Percentiles rank a stretch among this genome's conserved stretches.
Conservation (phyloP, 2,113 vertebrate genomes). For the Regulus satrapa region DNA sequence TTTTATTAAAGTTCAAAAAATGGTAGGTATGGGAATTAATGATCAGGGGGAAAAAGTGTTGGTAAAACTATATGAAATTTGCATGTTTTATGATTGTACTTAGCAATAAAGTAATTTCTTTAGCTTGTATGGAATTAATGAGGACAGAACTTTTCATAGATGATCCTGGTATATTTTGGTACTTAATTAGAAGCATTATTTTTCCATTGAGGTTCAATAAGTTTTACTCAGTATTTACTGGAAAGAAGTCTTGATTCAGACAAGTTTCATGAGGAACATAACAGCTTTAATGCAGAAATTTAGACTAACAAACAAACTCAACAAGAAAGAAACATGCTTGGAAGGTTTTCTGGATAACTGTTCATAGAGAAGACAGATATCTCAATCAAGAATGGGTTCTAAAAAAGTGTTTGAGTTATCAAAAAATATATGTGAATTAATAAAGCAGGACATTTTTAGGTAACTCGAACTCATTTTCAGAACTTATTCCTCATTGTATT, state of each 20-base stretch:
- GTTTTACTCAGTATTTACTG: neutral
- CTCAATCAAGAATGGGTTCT: neutral
- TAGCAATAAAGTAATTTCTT: neutral
- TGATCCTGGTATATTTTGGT: neutral
- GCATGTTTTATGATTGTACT: neutral
- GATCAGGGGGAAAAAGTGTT: neutral
- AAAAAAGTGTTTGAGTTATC: neutral
- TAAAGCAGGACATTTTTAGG: neutral
- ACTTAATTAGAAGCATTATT: neutral
- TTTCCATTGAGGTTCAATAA: neutral
- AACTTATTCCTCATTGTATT: neutral
- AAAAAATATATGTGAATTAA: neutral
- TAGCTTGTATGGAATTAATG: neutral
- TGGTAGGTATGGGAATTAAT: neutral
- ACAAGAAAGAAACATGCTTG: neutral
- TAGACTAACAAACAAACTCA: neutral
- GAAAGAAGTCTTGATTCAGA: neutral
- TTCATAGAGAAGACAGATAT: neutral
- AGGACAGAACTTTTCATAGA: neutral
- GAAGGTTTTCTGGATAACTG: neutral
- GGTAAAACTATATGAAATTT: neutral
- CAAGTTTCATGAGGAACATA: neutral
- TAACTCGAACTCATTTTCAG: neutral
- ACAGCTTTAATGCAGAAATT: neutral
- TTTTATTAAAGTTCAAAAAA: neutral